These are phyloP conservation scores for Amphiprion ocellaris DNA, from an alignment of 2,113 vertebrate genomes.

Conservation along the genomic window DNA sequence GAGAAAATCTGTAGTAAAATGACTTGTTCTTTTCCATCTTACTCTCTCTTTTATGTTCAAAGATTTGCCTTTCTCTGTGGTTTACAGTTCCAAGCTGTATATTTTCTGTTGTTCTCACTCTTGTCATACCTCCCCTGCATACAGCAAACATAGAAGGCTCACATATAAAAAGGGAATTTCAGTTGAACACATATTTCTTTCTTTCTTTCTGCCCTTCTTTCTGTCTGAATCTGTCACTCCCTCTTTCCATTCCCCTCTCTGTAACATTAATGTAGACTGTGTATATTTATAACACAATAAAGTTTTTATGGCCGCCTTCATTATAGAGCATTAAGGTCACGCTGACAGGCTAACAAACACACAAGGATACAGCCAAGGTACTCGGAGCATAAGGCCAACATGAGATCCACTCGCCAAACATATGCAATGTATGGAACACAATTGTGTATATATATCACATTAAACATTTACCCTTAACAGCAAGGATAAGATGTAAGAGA, in stretches of 20 bases:
- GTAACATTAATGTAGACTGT: conserved; percentile 45
- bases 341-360: conserved; percentile 48
- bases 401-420: conserved; percentile 17
- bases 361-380: conserved; percentile 28
- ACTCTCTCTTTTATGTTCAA: not conserved
- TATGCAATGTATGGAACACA: conserved; percentile 2
- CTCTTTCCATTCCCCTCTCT: not conserved
- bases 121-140: conserved; percentile 6
- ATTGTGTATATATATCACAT: not conserved
- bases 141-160: not conserved
- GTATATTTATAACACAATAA: conserved; percentile 69
- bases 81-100: not conserved
- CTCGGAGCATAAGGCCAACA: conserved; percentile 19
- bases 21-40: not conserved
- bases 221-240: not conserved
- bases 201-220: not conserved
- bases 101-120: not conserved
- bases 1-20: conserved; percentile 12
- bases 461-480: not conserved
- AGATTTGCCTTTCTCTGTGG: not conserved
- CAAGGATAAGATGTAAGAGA: not conserved
- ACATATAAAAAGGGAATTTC: not conserved
- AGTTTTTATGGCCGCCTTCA: conserved; percentile 51
- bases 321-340: conserved; percentile 59
- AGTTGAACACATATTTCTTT: not conserved